Evolutionary conservation across 2,113 vertebrate species (phyloP).

Genomic region (Oophaga pumilio): DNA sequence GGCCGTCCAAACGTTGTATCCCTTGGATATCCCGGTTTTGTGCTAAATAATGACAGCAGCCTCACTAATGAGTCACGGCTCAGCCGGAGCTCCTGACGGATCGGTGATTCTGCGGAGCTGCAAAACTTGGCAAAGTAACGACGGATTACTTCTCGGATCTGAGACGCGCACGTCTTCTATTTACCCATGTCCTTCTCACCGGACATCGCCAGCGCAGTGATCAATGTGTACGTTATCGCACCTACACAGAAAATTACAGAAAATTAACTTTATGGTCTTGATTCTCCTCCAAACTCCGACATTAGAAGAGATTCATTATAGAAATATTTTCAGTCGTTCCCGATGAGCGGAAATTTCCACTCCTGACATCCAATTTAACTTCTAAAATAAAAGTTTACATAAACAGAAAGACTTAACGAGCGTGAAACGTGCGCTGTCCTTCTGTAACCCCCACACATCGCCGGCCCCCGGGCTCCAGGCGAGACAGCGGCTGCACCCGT

Average conservation of each 20-base stretch:
- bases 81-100: neutral
- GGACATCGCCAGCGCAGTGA: neutral
- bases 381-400: constrained; percentile 21
- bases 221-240: neutral
- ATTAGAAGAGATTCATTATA: neutral
- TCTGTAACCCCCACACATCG: neutral
- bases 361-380: constrained; percentile 19
- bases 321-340: neutral
- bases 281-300: neutral
- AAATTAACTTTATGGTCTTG: neutral
- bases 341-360: constrained; percentile 31
- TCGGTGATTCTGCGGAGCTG: constrained; percentile 1
- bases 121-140: constrained; percentile 10
- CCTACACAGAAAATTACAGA: neutral
- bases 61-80: neutral
- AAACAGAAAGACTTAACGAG: neutral
- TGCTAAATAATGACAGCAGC: neutral
- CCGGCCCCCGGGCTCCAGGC: neutral
- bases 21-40: neutral
- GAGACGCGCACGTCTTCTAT: neutral
- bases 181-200: neutral
- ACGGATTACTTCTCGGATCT: neutral
- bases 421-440: neutral
- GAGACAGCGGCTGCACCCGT: neutral
- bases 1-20: neutral